Conservation (phyloP, 2,888 invertebrate genomes). For the Petrolisthes manimaculis region DNA sequence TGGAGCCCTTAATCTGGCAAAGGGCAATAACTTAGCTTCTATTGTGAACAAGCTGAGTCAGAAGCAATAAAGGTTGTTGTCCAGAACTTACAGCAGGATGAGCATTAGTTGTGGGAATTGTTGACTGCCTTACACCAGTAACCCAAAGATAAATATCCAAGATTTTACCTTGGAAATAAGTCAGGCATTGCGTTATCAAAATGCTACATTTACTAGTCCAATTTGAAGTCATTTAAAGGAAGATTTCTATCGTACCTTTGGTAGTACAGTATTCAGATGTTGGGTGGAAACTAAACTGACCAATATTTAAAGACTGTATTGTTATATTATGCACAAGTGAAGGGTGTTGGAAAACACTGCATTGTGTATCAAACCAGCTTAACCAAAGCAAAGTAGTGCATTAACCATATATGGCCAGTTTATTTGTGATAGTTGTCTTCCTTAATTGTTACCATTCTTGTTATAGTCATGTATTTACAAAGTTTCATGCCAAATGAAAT, state of each 20-base stretch:
- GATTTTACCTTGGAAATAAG: constrained; percentile 16
- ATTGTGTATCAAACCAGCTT: constrained; percentile 29
- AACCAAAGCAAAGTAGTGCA: constrained; percentile 36
- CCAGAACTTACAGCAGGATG: constrained; percentile 24
- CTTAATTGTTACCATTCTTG: constrained; percentile 52
- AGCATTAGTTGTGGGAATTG: constrained; percentile 11
- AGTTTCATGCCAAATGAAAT: constrained; percentile 42
- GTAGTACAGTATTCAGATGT: not conserved
- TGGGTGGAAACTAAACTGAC: constrained; percentile 9
- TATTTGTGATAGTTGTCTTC: constrained; percentile 58
- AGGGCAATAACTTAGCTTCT: constrained; percentile 65
- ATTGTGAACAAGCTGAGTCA: constrained; percentile 65
- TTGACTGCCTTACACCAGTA: constrained; percentile 37
- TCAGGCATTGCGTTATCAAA: constrained; percentile 39
- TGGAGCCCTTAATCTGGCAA: constrained; percentile 58
- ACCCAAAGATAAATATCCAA: constrained; percentile 44
- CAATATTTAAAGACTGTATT: not conserved
- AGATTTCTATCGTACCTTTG: constrained; percentile 38
- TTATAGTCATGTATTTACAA: constrained; percentile 34
- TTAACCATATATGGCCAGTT: constrained; percentile 55
- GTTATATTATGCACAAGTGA: constrained; percentile 24
- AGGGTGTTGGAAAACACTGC: constrained; percentile 5
- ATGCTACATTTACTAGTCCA: constrained; percentile 49
- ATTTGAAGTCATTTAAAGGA: constrained; percentile 39
- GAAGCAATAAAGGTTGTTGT: constrained; percentile 49